These are phyloP conservation scores for Pangasius larnaudii DNA, from an alignment of 2,797 vertebrate genomes.

Conservation along the genomic window DNA sequence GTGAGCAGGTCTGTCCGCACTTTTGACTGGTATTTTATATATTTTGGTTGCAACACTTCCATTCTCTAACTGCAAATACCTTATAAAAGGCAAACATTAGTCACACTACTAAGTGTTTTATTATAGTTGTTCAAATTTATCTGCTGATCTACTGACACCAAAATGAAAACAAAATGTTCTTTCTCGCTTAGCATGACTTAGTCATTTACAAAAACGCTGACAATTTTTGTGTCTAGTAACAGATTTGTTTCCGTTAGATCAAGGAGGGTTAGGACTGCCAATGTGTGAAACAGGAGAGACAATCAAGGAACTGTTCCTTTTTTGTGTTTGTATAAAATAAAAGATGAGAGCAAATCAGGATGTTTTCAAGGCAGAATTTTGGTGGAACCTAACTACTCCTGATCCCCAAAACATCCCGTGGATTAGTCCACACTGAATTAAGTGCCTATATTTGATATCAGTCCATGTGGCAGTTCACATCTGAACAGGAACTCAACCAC, in stretches of 20 bases:
- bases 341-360: conserved; percentile 4
- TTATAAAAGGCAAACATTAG: conserved; percentile 13
- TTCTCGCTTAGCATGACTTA: conserved; percentile 25
- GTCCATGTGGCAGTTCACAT: conserved; percentile 12
- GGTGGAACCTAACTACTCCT: not conserved
- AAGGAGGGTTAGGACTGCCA: not conserved
- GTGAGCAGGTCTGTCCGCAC: not conserved
- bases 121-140: not conserved
- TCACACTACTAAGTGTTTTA: conserved; percentile 20
- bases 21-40: not conserved
- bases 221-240: not conserved
- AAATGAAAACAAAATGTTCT: conserved; percentile 10
- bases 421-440: conserved; percentile 21
- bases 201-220: conserved; percentile 29
- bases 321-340: not conserved
- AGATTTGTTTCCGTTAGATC: not conserved
- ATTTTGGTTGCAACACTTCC: conserved; percentile 2
- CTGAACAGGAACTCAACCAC: conserved; percentile 14
- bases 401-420: not conserved
- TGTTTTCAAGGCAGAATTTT: not conserved
- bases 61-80: not conserved
- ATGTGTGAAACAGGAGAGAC: not conserved
- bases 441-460: conserved; percentile 4
- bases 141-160: not conserved
- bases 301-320: not conserved